Percentiles rank a stretch among this genome's conserved stretches.
These are phyloP conservation scores for Alaudala cheleensis DNA, from an alignment of 2,113 vertebrate species.

Conservation along the genomic window DNA sequence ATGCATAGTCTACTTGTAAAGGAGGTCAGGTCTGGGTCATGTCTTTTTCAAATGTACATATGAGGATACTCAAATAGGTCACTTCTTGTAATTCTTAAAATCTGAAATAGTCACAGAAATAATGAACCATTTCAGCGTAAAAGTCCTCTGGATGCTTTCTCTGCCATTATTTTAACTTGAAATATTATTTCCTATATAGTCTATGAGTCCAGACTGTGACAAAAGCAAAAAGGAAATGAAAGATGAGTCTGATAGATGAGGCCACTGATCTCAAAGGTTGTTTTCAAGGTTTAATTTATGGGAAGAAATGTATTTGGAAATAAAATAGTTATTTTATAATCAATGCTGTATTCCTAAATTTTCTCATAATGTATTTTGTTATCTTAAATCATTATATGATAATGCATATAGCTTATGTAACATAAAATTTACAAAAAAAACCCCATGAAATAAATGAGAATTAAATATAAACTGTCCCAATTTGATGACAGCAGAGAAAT, in stretches of 20 bases:
- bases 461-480: background rate
- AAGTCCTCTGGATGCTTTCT: background rate
- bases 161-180: constrained; percentile 16
- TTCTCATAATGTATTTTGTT: background rate
- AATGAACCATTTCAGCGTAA: constrained; percentile 9
- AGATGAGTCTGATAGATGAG: constrained; percentile 37
- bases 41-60: background rate
- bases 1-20: background rate
- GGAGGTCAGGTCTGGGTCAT: background rate
- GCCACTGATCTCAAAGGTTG: background rate
- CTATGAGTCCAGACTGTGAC: background rate
- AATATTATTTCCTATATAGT: background rate
- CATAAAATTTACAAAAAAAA: background rate
- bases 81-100: background rate
- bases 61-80: background rate
- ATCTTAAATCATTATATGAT: background rate
- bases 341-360: background rate
- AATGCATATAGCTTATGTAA: background rate
- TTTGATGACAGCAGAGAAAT: background rate
- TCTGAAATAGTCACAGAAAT: background rate
- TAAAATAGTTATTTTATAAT: constrained; percentile 11
- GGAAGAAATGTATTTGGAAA: background rate
- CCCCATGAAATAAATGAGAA: background rate
- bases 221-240: constrained; percentile 66
- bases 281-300: background rate